Evolutionary conservation across 2,113 vertebrate genomes (phyloP).

Genomic region (Trichomycterus rosablanca): DNA sequence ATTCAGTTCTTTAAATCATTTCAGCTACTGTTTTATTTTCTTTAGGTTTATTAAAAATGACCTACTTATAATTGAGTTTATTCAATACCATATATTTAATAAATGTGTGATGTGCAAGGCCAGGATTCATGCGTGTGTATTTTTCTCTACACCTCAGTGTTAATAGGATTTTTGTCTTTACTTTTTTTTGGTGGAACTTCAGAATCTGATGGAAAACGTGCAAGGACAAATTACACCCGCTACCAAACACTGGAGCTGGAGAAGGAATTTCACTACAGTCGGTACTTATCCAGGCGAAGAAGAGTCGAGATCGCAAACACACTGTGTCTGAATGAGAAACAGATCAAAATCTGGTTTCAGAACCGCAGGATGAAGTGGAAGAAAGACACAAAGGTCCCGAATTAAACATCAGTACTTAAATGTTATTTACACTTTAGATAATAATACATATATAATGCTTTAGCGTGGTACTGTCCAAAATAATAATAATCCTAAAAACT

Average conservation of each 20-base stretch:
- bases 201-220: conserved; percentile 81
- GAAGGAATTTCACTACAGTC: conserved; percentile 84
- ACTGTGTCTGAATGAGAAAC: conserved; percentile 81
- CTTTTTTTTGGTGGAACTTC: conserved; percentile 36
- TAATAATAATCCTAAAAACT: too few relatives aligned
- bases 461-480: too few relatives aligned
- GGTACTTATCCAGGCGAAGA: conserved; percentile 79
- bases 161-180: conserved; percentile 13
- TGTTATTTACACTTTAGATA: too few relatives aligned
- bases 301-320: conserved; percentile 82
- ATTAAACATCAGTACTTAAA: conserved; percentile 67
- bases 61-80: too few relatives aligned
- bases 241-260: conserved; percentile 82
- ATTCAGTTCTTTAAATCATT: too few relatives aligned
- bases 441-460: too few relatives aligned
- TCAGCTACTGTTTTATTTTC: too few relatives aligned
- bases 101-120: too few relatives aligned
- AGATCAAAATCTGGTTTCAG: conserved; percentile 86
- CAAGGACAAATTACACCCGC: conserved; percentile 80
- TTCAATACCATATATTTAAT: too few relatives aligned
- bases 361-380: conserved; percentile 86
- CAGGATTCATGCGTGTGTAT: too few relatives aligned
- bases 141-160: too few relatives aligned
- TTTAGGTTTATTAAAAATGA: too few relatives aligned
- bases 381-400: conserved; percentile 81